phyloP scores from a whole-genome alignment of 1,140 invertebrate genomes.

The Ceratosolen solmsi region DNA sequence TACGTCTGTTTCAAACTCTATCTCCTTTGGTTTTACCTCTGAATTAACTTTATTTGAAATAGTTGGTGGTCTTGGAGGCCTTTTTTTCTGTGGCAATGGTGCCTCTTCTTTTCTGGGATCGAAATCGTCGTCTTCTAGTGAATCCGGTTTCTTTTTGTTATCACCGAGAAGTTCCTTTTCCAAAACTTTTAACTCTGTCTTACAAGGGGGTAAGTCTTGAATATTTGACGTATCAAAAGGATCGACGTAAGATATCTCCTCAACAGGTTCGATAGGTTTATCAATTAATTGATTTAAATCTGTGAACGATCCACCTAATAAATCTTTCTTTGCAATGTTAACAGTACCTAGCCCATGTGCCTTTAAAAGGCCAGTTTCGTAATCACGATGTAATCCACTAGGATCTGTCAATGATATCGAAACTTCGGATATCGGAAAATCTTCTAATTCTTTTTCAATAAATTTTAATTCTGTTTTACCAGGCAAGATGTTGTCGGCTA shows the following conservation, averaged over 20 bases:
- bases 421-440: slow-evolving; percentile 65
- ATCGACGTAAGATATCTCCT: slow-evolving; percentile 80
- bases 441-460: slow-evolving; percentile 77
- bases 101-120: slow-evolving; percentile 78
- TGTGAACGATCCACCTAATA: slow-evolving; percentile 82
- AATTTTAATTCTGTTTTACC: slow-evolving; percentile 78
- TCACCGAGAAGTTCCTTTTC: slow-evolving; percentile 83
- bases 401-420: slow-evolving; percentile 69
- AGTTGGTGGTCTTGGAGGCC: slow-evolving; percentile 48
- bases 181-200: slow-evolving; percentile 84
- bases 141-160: slow-evolving; percentile 48
- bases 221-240: slow-evolving; percentile 89
- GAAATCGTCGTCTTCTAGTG: slow-evolving; percentile 77
- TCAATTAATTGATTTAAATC: slow-evolving; percentile 82
- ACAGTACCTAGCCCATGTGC: slow-evolving; percentile 1
- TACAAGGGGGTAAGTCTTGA: slow-evolving; percentile 81
- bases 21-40: slow-evolving; percentile 61
- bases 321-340: slow-evolving; percentile 69
- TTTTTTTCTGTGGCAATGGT: slow-evolving; percentile 8
- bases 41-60: slow-evolving; percentile 40
- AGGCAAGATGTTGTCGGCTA: slow-evolving; percentile 84
- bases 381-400: slow-evolving; percentile 74
- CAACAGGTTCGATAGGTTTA: slow-evolving; percentile 79
- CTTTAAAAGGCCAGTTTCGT: slow-evolving; percentile 65
- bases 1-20: slow-evolving; percentile 50